Evolutionary conservation across 2,888 invertebrate species (phyloP), one percentile per base, ranked within the genome.

Genomic region (Deroplatys truncata): DNA sequence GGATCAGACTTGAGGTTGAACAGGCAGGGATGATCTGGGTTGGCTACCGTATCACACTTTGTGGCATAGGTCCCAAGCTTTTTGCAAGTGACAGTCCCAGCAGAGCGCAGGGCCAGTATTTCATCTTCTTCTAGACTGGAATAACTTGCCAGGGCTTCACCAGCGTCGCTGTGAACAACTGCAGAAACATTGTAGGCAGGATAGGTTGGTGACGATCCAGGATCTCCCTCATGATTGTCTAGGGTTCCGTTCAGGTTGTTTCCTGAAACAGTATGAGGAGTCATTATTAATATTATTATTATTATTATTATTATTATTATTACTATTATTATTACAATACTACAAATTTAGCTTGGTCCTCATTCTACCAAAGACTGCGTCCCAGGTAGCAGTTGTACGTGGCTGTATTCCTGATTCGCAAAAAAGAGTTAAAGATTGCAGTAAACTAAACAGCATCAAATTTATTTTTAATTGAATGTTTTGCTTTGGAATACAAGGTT

Each of bases 1-100:
- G 98, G 98, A 93, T 98, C 98, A 88, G 95, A 94, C 0, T 95
- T 95, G 85, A 98, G 95, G 92, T 98, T 96, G 93, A 96, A 98
- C 20, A 97, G 94, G 92, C 97, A 97, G n/a, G 96, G 95, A 20
- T 7, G 20, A 9, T 89, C 82, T 7, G 72, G 86, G 35, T 84
- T 88, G 9, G 82, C 28, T 25, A 88, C 43, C 0, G 89, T 95
- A 7, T 91, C 29, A 56, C 86, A 82, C 25, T 29, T 56, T 31
- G 5, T 31, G 28, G 92, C 85, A 2, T 10, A 88, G 89, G 84
- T 84, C 35, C 87, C 20, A 28, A 90, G 88, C 56, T 15, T 28
- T 20, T 16, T 15, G 29, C 91, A 91, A 29, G 89, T 88, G 8
- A 90, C 86, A 28, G 89, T 84, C 72, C 89, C 87, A 28, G 90